Evolutionary conservation across 92 coral and sea anemone genomes (phyloP).

Genomic region (Phenganax subtilis): DNA sequence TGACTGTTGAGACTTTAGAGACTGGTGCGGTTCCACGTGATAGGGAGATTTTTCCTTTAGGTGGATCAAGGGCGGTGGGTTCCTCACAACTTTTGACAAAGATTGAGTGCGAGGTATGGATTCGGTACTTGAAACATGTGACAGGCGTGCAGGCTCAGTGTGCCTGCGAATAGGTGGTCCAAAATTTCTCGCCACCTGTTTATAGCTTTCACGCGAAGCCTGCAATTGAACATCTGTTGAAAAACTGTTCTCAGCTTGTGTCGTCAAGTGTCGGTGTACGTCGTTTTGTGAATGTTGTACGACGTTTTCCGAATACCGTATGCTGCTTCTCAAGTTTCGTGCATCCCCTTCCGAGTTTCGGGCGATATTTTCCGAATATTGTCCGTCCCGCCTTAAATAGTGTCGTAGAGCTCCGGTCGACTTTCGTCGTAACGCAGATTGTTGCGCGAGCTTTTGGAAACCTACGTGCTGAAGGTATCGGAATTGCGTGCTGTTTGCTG

Average conservation of each 20-base stretch:
- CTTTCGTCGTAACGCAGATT: slow-evolving; percentile 13
- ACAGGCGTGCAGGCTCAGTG: background rate
- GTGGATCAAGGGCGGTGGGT: no score
- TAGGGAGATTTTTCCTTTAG: no score
- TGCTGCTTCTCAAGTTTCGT: background rate
- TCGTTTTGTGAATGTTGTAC: background rate
- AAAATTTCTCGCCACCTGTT: background rate
- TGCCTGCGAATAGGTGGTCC: slow-evolving; percentile 1
- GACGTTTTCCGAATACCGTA: background rate
- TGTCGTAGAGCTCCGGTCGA: slow-evolving; percentile 27
- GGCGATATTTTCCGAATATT: background rate
- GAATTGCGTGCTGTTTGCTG: background rate
- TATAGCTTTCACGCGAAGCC: slow-evolving; percentile 16
- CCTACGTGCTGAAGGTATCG: background rate
- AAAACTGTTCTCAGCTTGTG: background rate
- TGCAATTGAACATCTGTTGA: slow-evolving; percentile 3
- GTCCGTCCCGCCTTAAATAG: background rate
- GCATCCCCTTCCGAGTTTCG: background rate
- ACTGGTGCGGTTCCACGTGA: background rate
- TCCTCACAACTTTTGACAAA: no score
- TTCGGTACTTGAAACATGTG: background rate
- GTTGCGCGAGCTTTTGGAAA: background rate
- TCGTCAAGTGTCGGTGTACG: background rate
- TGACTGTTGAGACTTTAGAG: no score
- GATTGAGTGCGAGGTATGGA: background rate